phyloP scores from a whole-genome alignment of 2,113 vertebrate species.

The Dicentrarchus labrax region DNA sequence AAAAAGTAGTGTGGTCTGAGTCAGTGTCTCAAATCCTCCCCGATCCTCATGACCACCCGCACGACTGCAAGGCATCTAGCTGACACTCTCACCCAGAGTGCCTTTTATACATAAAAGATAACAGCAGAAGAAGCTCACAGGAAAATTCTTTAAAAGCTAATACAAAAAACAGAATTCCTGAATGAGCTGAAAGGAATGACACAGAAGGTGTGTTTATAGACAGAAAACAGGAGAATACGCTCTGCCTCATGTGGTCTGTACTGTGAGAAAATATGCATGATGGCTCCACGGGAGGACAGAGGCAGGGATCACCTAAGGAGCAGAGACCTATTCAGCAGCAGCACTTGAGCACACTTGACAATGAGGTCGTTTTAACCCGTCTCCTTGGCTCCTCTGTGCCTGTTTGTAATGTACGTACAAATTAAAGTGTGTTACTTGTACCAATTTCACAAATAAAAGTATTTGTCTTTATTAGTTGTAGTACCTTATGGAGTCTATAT shows the following conservation, averaged over 20 bases:
- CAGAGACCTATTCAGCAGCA: neutral
- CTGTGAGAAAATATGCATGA: neutral
- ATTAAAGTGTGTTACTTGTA: neutral
- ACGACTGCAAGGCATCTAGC: neutral
- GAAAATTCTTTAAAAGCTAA: neutral
- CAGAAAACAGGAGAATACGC: neutral
- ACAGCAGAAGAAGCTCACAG: neutral
- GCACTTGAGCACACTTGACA: neutral
- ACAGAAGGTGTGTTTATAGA: neutral
- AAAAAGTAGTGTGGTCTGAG: neutral
- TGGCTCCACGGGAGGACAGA: conserved; percentile 9
- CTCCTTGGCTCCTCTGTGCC: neutral
- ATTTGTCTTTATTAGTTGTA: neutral
- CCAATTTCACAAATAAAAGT: neutral
- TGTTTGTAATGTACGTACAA: neutral
- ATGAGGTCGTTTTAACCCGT: neutral
- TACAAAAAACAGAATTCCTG: no score
- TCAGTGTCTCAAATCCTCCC: neutral
- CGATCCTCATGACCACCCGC: neutral
- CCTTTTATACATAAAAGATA: neutral
- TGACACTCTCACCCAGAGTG: neutral
- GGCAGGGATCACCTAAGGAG: neutral
- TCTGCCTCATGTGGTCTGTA: neutral
- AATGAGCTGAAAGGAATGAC: neutral
- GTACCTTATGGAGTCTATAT: neutral